Evolutionary conservation across 2,113 vertebrate species (phyloP).

Genomic region (Gavialis gangeticus): DNA sequence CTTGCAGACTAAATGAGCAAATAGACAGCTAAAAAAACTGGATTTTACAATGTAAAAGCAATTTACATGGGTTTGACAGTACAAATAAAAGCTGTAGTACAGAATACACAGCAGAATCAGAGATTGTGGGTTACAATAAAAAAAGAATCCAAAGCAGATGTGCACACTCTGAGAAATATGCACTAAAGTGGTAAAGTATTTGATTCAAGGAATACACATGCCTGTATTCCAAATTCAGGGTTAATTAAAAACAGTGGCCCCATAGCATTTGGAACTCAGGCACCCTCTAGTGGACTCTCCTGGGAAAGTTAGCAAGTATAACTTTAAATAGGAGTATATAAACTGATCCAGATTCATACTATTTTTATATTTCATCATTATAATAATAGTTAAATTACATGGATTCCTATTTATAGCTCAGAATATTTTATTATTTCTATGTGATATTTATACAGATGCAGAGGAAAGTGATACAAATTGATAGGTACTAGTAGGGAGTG

Average conservation of each 20-base stretch:
- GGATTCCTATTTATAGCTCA: not conserved
- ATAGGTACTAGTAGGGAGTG: not conserved
- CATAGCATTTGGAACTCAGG: not conserved
- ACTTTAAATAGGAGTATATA: accelerated
- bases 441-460: not conserved
- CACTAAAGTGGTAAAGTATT: not conserved
- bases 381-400: not conserved
- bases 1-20: too few relatives aligned
- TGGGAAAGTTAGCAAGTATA: not conserved
- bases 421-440: too few relatives aligned
- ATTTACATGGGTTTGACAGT: not conserved
- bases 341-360: not conserved
- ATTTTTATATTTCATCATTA: not conserved
- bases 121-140: not conserved
- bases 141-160: not conserved
- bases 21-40: not conserved
- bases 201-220: not conserved
- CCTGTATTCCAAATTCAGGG: not conserved
- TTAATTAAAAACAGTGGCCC: not conserved
- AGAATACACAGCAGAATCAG: not conserved
- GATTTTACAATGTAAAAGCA: not conserved
- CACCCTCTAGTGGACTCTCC: constrained; percentile 16
- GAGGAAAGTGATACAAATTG: not conserved
- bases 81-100: not conserved
- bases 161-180: not conserved